Evolutionary conservation across 2,888 invertebrate species (phyloP).

Genomic region (Drosophila subsilvestris): DNA sequence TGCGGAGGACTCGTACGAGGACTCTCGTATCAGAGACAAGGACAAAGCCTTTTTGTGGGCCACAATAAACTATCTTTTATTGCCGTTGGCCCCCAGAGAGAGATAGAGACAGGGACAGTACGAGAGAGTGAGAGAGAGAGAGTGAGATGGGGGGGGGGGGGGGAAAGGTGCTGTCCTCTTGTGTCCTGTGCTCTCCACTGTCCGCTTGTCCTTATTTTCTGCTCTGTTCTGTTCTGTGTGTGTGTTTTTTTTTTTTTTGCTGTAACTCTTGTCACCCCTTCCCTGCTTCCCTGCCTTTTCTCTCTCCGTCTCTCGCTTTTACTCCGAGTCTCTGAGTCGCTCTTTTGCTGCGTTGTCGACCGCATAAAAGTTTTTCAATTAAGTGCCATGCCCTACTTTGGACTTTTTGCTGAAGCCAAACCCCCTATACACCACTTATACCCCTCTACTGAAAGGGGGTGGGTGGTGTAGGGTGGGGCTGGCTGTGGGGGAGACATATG

Average conservation of each 20-base stretch:
- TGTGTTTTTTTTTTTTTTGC: background rate
- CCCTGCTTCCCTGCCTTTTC: background rate
- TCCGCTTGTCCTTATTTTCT: conserved; percentile 1
- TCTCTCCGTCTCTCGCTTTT: background rate
- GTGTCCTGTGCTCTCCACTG: conserved; percentile 10
- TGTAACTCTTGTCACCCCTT: background rate
- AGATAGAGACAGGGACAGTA: conserved; percentile 1
- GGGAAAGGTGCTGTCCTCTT: conserved; percentile 30
- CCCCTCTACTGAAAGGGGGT: too few species aligned
- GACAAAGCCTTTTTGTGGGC: conserved; percentile 48
- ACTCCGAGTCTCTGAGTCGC: conserved; percentile 12
- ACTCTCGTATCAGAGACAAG: conserved; percentile 30
- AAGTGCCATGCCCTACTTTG: conserved; percentile 71
- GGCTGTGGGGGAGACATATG: too few species aligned
- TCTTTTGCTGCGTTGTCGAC: conserved; percentile 60
- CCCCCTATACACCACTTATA: conserved; percentile 3
- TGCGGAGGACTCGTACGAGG: conserved; percentile 10
- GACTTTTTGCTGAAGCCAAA: conserved; percentile 49
- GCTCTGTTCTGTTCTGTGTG: background rate
- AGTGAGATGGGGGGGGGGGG: background rate
- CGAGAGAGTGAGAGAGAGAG: background rate
- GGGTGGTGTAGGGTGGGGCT: conserved; percentile 5
- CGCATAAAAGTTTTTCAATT: conserved; percentile 72
- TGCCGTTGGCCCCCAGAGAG: conserved; percentile 28
- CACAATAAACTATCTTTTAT: conserved; percentile 61